Base-by-base conservation (phyloP, 1,140 invertebrate species). In the Acromyrmex charruanus region DNA sequence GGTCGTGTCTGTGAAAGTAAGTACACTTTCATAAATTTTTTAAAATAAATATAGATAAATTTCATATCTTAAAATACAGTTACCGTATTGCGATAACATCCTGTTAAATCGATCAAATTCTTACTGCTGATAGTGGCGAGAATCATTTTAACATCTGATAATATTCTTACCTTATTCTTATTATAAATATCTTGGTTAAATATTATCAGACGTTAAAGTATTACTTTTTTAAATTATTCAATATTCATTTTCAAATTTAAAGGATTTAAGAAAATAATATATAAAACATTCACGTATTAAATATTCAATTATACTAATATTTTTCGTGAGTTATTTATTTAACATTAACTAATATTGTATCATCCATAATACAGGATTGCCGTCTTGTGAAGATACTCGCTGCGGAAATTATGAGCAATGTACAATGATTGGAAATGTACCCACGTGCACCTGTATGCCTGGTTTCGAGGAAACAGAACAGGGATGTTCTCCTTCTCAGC, bases 1-100 rank as follows among this genome's bases (percentile, higher is more conserved):
- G 98, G 98, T 12, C 96, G 96, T 88, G 93, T 89, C 18, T 98
- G 98, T 93, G 94, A 95, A 77, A 95, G 93, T 96, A 94, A 93
- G 93, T 89, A 9, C 1, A 7, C 6, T 55, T 55, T 35, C 5
- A 75, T 74, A 63, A 35, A 16, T 61, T 35, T 61, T 51, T 75
- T 4, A 12, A 51, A 14, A 51, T 61, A 74, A 44, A 44, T 44
- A 84, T 75, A 84, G 74, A 84, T 53, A 53, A 53, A 21, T n/a
- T 4, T 7, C 9, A 0, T 2, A 21, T 66, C n/a, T 53, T 14
- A 61, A 0, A 25, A 31, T 53, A 53, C 0, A 21, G 21, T 90
- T 90, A 89, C 63, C 88, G 10, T 79, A 31, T 18, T 18, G 3
- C 35, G 88, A 21, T 89, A 81, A 86, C 63, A 14, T 18, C 12